Evolutionary conservation across 2,797 vertebrate genomes (phyloP), one percentile per base, ranked within the genome.

Genomic region (Chloroceryle inda): DNA sequence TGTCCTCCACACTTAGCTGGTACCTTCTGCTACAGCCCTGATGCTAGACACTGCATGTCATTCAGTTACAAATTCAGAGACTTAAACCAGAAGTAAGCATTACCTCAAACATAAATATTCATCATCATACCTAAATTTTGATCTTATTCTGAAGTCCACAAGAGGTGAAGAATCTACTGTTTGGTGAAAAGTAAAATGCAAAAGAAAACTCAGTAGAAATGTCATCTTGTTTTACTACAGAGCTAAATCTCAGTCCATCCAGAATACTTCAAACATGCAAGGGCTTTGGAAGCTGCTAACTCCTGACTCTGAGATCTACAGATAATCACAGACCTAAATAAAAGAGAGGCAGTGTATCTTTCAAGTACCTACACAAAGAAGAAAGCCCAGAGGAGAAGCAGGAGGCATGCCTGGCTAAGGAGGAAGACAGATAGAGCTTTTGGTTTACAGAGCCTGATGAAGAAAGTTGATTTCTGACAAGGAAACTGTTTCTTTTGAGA

Each of bases 401-500:
- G 45, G 49, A 78, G 45, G 63, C 21, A n/a, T 0, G 4, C 10
- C 27, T 7, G 1, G 5, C 8, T n/a, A 37, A 84, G 24, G n/a
- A 84, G 18, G 69, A 47, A 80, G 52, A 52, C 31, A 82, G 52
- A 50, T 27, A 73, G 42, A 74, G 40, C n/a, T 81, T 66, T 33
- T 58, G 31, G 45, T 58, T 47, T 73, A 84, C 15, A 61, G 66
- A 67, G 35, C 9, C 55, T 56, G 61, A 50, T 63, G 50, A 87
- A 67, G n/a, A 64, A 52, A 74, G 13, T 6, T 67, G 58, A 45
- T 21, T 84, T 81, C 80, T 38, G 66, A 84, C 73, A 45, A 62
- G 59, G 44, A 73, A 88, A 49, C n/a, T 85, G 63, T 94, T 91
- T 89, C 87, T 85, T 47, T 67, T 26, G 72, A 77, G 68, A 64